A percentile compares a stretch with the other conserved stretches of the same genome.
phyloP scores from a whole-genome alignment of 2,797 vertebrate genomes.

The Huso huso region DNA sequence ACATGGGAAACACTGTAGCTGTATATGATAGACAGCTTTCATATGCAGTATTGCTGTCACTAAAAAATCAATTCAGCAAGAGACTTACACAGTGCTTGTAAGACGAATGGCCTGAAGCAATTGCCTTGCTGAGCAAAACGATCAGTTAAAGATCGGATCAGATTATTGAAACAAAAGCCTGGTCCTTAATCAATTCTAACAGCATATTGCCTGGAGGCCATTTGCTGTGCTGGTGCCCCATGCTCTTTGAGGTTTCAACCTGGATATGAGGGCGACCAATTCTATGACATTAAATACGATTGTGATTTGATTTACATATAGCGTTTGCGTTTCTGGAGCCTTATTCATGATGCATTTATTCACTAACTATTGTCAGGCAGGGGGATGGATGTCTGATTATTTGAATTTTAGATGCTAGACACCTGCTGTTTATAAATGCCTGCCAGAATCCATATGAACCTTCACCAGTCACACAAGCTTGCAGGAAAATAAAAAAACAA shows the following conservation, averaged over 20 bases:
- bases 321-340: neutral
- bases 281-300: neutral
- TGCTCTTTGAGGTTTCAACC: neutral
- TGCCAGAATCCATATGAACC: neutral
- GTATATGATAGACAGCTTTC: neutral
- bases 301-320: neutral
- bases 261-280: neutral
- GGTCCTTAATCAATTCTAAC: constrained; percentile 1
- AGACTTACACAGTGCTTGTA: neutral
- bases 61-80: neutral
- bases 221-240: neutral
- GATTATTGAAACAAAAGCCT: neutral
- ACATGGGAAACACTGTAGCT: neutral
- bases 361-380: neutral
- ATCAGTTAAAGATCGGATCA: neutral
- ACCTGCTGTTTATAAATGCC: neutral
- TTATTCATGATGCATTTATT: neutral
- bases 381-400: neutral
- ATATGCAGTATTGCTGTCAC: neutral
- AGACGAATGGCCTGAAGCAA: neutral
- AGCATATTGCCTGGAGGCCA: neutral
- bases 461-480: neutral
- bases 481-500: neutral
- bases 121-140: neutral
- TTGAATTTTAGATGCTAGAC: neutral